Evolutionary conservation across 2,888 invertebrate species (phyloP), one percentile per base, ranked within the genome.

Genomic region (Himalopsyche anomala): DNA sequence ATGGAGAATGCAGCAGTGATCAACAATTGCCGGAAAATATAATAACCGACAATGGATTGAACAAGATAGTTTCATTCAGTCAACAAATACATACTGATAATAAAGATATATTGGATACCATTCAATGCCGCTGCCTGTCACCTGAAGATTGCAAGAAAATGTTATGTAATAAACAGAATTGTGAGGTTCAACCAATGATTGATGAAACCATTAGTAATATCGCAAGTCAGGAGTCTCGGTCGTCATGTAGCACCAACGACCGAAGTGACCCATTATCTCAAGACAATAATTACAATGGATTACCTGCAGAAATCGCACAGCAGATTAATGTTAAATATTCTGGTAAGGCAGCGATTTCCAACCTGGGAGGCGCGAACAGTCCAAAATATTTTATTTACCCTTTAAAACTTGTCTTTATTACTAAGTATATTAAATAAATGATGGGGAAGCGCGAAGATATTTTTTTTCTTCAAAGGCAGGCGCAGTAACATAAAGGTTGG

Each of bases 261-360:
- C 19, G 51, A 51, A 51, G 19, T 62, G 62, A 62, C 4, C 19
- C 62, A 0, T 19, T 9, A 28, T 62, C 62, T 5, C 19, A 11
- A 11, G 62, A 19, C 15, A 62, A 19, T 28, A 19, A 28, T 28
- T 62, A 19, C 62, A 62, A 4, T 62, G 62, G 28, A 19, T 62
- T 62, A 11, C 62, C 62, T 8, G 4, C 28, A 62, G 62, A 84
- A 56, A 69, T 84, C 9, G 80, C 84, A 36, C 80, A 84, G 5
- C 80, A 80, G 42, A 83, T 85, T 38, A n/a, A 42, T 8, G 42
- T 83, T 62, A 36, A 83, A 83, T 83, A 56, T 62, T 83, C 83
- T 4, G 83, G 83, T 83, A 56, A 83, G 36, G n/a, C 40, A n/a
- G n/a, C n/a, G n/a, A n/a, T n/a, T n/a, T n/a, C n/a, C n/a, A n/a